These are phyloP conservation scores for Panagrolaimus sp. DNA, from an alignment of 1,140 invertebrate species.

Conservation along the genomic window DNA sequence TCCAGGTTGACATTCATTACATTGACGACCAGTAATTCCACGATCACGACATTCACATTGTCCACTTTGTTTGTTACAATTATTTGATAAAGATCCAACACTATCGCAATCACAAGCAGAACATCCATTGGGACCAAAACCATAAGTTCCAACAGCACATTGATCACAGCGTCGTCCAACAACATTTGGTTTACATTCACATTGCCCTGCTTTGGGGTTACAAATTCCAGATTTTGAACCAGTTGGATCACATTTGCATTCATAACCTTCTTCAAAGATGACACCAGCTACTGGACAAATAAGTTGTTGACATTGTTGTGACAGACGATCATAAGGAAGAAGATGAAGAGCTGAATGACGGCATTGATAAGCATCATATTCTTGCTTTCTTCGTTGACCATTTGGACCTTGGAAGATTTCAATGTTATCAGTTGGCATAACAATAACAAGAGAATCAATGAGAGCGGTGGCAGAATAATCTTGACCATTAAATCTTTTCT, in stretches of 20 bases:
- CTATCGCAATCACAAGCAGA: slow-evolving; percentile 88
- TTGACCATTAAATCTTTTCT: slow-evolving; percentile 65
- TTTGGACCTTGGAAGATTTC: slow-evolving; percentile 72
- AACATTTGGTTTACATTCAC: slow-evolving; percentile 88
- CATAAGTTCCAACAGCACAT: slow-evolving; percentile 89
- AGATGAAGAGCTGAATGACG: slow-evolving; percentile 70
- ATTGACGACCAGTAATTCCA: slow-evolving; percentile 86
- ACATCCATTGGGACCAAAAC: slow-evolving; percentile 89
- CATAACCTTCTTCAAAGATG: slow-evolving; percentile 73
- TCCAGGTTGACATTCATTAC: slow-evolving; percentile 86
- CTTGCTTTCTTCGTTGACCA: slow-evolving; percentile 46
- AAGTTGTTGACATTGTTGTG: slow-evolving; percentile 72
- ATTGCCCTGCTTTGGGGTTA: slow-evolving; percentile 77
- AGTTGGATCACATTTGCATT: slow-evolving; percentile 84
- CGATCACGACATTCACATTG: slow-evolving; percentile 82
- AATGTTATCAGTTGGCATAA: slow-evolving; percentile 74
- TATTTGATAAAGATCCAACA: slow-evolving; percentile 86
- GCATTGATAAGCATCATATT: slow-evolving; percentile 68
- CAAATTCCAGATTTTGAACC: slow-evolving; percentile 86
- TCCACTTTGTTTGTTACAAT: slow-evolving; percentile 83
- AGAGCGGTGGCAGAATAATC: slow-evolving; percentile 76
- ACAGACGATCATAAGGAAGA: slow-evolving; percentile 63
- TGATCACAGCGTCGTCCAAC: slow-evolving; percentile 83
- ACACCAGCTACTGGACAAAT: slow-evolving; percentile 73
- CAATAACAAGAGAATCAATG: slow-evolving; percentile 74